These are phyloP conservation scores for Carabus problematicus DNA, from an alignment of 2,888 invertebrate genomes.

Conservation along the genomic window DNA sequence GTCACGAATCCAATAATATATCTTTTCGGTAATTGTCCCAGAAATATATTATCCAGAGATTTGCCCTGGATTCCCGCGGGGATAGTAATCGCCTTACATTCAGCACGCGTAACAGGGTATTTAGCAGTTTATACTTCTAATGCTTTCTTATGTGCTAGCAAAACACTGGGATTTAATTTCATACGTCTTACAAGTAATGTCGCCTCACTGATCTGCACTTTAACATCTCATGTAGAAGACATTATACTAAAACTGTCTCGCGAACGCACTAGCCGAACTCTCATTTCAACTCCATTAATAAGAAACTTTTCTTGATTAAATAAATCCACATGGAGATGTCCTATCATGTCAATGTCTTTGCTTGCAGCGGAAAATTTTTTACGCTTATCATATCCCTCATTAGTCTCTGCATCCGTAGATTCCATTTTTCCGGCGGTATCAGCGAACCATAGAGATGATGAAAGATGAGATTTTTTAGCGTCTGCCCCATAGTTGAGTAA, in stretches of 20 bases:
- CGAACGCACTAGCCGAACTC: not conserved
- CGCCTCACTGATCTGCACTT: slow-evolving; percentile 45
- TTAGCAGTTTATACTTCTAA: slow-evolving; percentile 47
- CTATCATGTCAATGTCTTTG: not conserved
- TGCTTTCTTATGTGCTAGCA: slow-evolving; percentile 47
- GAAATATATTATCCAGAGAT: slow-evolving; percentile 50
- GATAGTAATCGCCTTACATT: slow-evolving; percentile 47
- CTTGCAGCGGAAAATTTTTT: not conserved
- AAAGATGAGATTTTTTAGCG: slow-evolving; percentile 47
- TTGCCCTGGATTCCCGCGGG: slow-evolving; percentile 46
- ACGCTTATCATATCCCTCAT: not conserved
- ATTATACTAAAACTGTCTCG: slow-evolving; percentile 11
- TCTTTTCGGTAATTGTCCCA: slow-evolving; percentile 50
- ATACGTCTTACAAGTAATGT: slow-evolving; percentile 46
- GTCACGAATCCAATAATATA: slow-evolving; percentile 50
- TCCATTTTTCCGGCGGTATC: slow-evolving; percentile 44
- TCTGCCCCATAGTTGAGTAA: slow-evolving; percentile 45
- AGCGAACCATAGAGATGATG: slow-evolving; percentile 41
- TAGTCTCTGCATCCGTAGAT: not conserved
- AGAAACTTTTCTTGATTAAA: slow-evolving; percentile 15
- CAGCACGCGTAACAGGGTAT: slow-evolving; percentile 46
- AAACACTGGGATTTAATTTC: slow-evolving; percentile 46
- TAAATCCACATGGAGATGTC: slow-evolving; percentile 3
- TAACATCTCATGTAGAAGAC: slow-evolving; percentile 7
- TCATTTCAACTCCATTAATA: slow-evolving; percentile 6